A percentile compares a stretch with the other conserved stretches of the same genome.
Evolutionary conservation across 2,113 vertebrate species (phyloP).

Genomic region (Calidris pygmaea): DNA sequence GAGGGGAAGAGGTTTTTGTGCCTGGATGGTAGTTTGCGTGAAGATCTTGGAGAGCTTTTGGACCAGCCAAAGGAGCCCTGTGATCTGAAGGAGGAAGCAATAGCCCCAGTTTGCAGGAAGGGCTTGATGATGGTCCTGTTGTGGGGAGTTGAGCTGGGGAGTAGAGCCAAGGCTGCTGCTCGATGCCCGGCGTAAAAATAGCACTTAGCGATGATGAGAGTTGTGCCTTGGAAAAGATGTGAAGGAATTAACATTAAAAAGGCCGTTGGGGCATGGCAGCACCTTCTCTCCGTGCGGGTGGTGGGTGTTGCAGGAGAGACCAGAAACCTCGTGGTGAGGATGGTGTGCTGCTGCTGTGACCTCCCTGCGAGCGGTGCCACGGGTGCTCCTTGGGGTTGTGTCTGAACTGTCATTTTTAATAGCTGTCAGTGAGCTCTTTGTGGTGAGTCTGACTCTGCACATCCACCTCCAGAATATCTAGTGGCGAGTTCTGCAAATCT

Average conservation of each 20-base stretch:
- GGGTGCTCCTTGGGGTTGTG: no score
- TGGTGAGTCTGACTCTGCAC: background rate
- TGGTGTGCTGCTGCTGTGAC: background rate
- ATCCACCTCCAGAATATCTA: background rate
- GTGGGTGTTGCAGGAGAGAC: background rate
- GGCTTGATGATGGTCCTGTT: background rate
- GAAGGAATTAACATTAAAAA: fast-evolving
- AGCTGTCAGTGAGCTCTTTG: background rate
- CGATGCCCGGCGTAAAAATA: background rate
- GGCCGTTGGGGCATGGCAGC: background rate
- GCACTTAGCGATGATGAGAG: background rate
- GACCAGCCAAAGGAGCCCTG: background rate
- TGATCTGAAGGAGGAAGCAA: background rate
- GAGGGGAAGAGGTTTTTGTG: background rate
- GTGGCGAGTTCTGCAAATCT: background rate
- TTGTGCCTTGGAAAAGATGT: background rate
- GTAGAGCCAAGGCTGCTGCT: background rate
- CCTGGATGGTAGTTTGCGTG: background rate
- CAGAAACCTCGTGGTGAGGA: background rate
- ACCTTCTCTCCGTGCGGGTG: background rate
- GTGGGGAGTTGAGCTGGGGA: background rate
- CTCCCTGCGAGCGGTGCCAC: background rate
- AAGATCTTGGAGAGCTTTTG: background rate
- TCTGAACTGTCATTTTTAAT: fast-evolving
- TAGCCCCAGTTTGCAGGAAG: background rate